A percentile compares a stretch with the other conserved stretches of the same genome.
Conservation (phyloP, 2,113 vertebrate species). For the Emberiza fucata region DNA sequence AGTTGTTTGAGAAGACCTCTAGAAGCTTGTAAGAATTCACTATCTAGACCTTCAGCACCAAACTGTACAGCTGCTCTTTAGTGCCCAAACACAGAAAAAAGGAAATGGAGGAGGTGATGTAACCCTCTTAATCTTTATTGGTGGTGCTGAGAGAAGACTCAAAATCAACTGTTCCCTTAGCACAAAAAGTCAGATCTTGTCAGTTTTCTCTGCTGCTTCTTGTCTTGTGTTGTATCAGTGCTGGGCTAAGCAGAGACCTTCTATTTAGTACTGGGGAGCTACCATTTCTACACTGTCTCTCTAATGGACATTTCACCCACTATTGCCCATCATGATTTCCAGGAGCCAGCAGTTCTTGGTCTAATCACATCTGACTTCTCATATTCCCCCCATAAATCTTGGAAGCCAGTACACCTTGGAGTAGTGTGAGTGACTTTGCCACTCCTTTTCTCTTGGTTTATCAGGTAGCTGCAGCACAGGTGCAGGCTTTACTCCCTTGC, state of each 20-base stretch:
- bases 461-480: neutral
- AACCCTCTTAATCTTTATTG: neutral
- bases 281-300: neutral
- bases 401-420: neutral
- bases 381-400: neutral
- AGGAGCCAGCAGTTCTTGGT: neutral
- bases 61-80: neutral
- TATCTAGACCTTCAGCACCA: neutral
- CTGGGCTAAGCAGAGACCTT: neutral
- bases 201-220: neutral
- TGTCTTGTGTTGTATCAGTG: neutral
- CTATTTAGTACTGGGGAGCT: neutral
- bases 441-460: neutral
- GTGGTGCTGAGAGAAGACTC: neutral
- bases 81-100: neutral
- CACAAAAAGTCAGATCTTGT: neutral
- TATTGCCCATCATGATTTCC: neutral
- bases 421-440: neutral
- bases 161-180: neutral
- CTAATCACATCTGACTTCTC: neutral
- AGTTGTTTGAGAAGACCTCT: neutral
- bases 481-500: neutral
- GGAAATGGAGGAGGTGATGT: neutral
- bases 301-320: neutral
- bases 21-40: neutral